Base-by-base conservation (phyloP, 2,797 vertebrate species). In the Semotilus atromaculatus region DNA sequence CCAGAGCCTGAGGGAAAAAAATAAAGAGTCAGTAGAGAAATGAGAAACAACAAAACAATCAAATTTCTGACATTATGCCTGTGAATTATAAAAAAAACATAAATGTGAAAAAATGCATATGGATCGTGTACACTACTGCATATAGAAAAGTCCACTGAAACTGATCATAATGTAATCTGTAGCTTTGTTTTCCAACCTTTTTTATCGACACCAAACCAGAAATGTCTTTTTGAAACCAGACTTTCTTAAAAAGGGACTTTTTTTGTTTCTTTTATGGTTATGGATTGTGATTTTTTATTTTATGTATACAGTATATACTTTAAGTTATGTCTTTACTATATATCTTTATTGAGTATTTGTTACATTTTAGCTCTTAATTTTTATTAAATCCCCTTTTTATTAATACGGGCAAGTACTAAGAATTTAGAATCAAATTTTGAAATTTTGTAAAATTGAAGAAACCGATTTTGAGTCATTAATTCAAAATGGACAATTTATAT, bases 1-100 rank as follows among this genome's bases (percentile, higher is more conserved):
- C 98, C 98, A 74, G 98, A 99, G 78, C 98, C 98, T 95, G 86
- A 67, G 29, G 14, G 48, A 26, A 75, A 82, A 82, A 82, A 82
- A n/a, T n/a, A 21, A 38, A 55, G 13, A 73, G 34, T n/a, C 13
- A 51, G 5, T 9, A n/a, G 16, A 72, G 10, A 13, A 31, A 2
- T 23, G 26, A 5, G 31, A 40, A 8, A 10, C n/a, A 3, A 55
- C 11, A 74, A 7, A 40, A 48, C 4, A 64, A n/a, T 76, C 11
- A 58, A 38, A 58, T 51, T 51, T 51, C 19, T 48, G 14, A 48
- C 16, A 19, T 51, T 7, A 18, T 19, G 18, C 14, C 14, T 16
- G 14, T 8, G 0, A 34, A 23, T 29, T 7, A 66, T 38, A 21
- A 13, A 53, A 75, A 74, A 23, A 74, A 74, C n/a, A 74, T 75